Base-by-base conservation (phyloP, 2,113 vertebrate species). In the Apus apus region DNA sequence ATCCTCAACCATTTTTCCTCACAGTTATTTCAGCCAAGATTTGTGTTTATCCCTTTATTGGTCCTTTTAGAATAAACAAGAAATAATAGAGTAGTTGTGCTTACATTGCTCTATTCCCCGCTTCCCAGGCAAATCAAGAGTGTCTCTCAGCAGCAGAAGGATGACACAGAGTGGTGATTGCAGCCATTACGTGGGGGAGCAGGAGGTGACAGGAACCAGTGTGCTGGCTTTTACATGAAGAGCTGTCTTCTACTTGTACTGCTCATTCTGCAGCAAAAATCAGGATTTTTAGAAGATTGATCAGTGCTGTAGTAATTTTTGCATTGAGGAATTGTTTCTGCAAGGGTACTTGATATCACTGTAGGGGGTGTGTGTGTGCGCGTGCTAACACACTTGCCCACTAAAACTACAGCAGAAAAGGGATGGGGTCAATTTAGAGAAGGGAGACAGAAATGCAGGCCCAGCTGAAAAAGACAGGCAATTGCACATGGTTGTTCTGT, bases 61-160 rank as follows among this genome's bases (percentile, higher is more conserved):
- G 62, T 70, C 79, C 76, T 94, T 94, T 90, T 78, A 93, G 80
- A 96, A 85, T 89, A 94, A 95, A 89, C 53, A 94, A 84, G 88
- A 93, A 94, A 86, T 84, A 91, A 92, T 74, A 20, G 57, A 86
- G 15, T 61, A 25, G 26, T 88, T 96, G 38, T 83, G 26, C 79
- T 90, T 92, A 61, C 57, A 68, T 32, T 90, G 76, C 79, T 51
- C 87, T 86, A 61, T 90, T 96, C 85, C 93, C 61, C 25, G 22
- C 75, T 86, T 95, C 56, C 82, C 61, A 88, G 50, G 75, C 57
- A 94, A 94, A 94, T 90, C 72, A 84, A 86, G 85, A 38, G 15
- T 83, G 64, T 91, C 90, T 92, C 67, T 94, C 82, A 66, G 75
- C 53, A 90, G 64, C 95, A 92, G 75, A 57, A 86, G 72, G 75